A percentile compares a stretch with the other conserved stretches of the same genome.
phyloP scores from a whole-genome alignment of 2,113 vertebrate genomes.

The Montifringilla adamsi region DNA sequence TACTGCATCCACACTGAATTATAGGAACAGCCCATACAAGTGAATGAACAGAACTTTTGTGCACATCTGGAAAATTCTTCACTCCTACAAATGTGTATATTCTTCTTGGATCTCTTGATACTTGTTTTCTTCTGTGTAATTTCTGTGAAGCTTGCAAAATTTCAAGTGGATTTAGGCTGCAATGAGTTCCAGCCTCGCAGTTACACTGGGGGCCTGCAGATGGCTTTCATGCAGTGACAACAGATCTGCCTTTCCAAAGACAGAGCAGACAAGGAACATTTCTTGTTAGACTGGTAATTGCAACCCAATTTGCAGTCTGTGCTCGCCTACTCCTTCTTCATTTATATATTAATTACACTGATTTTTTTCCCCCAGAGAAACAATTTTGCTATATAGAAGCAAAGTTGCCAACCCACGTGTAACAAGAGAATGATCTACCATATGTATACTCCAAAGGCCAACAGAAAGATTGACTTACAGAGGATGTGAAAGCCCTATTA shows the following conservation, averaged over 20 bases:
- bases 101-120: neutral
- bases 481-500: neutral
- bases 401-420: neutral
- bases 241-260: neutral
- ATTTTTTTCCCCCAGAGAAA: neutral
- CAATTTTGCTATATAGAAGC: neutral
- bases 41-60: neutral
- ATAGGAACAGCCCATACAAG: neutral
- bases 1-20: neutral
- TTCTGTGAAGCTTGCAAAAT: neutral
- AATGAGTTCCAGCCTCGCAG: neutral
- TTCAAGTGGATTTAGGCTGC: neutral
- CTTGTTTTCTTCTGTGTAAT: neutral
- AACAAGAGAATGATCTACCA: neutral
- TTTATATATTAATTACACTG: slow-evolving; percentile 16
- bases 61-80: neutral
- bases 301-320: neutral
- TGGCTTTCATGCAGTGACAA: neutral
- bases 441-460: neutral
- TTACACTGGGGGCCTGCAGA: neutral
- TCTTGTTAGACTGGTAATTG: neutral
- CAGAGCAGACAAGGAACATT: neutral
- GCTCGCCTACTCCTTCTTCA: neutral
- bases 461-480: neutral
- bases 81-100: neutral